Conservation (phyloP, 2,888 invertebrate genomes). For the Cephonodes hylas region DNA sequence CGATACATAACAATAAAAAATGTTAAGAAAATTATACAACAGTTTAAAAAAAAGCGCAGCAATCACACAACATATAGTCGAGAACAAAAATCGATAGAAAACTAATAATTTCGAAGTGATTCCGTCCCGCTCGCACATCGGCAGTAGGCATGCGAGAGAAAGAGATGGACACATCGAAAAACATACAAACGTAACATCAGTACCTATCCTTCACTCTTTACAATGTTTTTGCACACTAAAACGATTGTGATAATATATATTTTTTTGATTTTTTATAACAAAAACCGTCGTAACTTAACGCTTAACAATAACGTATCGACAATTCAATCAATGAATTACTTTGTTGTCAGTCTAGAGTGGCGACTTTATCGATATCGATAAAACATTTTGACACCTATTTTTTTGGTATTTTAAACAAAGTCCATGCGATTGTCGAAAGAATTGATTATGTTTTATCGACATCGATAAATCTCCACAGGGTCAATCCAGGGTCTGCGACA, state of each 20-base stretch:
- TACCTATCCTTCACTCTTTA: not conserved
- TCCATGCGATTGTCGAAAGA: not conserved
- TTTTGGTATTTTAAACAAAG: not conserved
- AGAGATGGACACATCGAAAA: not conserved
- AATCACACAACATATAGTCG: not conserved
- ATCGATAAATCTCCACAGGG: constrained; percentile 31
- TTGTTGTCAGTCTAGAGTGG: constrained; percentile 12
- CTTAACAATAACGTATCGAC: constrained; percentile 6
- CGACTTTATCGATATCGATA: constrained; percentile 27
- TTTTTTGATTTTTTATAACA: not conserved
- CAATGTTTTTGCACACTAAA: constrained; percentile 2
- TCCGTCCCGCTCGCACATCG: not conserved
- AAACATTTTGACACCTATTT: not conserved
- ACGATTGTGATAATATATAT: not conserved
- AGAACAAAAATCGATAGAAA: constrained; percentile 2
- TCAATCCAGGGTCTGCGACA: not conserved
- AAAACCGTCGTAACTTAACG: constrained; percentile 4
- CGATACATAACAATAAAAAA: not conserved
- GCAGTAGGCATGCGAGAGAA: not conserved
- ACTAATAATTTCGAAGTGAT: not conserved
- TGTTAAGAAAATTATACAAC: not conserved
- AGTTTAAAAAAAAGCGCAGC: constrained; percentile 8
- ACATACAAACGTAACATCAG: not conserved
- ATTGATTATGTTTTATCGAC: constrained; percentile 18
- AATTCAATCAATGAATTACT: constrained; percentile 12